phyloP scores from a whole-genome alignment of 2,888 invertebrate species.

The Morpho achilles region DNA sequence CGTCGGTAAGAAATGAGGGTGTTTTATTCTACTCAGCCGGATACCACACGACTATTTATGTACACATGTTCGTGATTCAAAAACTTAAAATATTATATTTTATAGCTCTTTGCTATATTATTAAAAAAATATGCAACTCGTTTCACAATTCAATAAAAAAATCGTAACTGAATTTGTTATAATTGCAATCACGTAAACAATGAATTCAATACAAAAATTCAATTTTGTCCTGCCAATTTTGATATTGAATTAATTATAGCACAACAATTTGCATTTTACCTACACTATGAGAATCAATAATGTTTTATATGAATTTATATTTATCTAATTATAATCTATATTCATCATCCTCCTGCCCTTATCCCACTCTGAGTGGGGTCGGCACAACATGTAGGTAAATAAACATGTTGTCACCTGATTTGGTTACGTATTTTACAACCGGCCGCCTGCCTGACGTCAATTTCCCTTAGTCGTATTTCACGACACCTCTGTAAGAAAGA shows the following conservation, averaged over 20 bases:
- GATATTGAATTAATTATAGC: slow-evolving; percentile 22
- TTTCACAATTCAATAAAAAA: slow-evolving; percentile 13
- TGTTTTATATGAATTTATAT: slow-evolving; percentile 1
- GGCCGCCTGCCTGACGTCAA: too few relatives aligned
- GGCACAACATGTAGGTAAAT: too few relatives aligned
- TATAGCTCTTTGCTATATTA: slow-evolving; percentile 22
- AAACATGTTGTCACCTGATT: too few relatives aligned
- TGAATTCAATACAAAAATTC: slow-evolving; percentile 21
- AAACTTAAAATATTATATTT: slow-evolving; percentile 11
- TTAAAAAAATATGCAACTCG: slow-evolving; percentile 5
- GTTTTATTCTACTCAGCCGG: too few relatives aligned
- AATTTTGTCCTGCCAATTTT: slow-evolving; percentile 18
- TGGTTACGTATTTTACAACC: too few relatives aligned
- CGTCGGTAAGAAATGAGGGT: too few relatives aligned
- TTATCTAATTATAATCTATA: neutral
- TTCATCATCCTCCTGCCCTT: too few relatives aligned
- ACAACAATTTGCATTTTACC: slow-evolving; percentile 18
- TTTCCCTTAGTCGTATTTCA: too few relatives aligned
- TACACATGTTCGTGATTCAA: neutral
- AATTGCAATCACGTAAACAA: slow-evolving; percentile 27
- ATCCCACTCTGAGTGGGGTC: too few relatives aligned
- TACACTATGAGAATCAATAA: slow-evolving; percentile 9
- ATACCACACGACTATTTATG: too few relatives aligned
- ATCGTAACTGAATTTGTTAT: slow-evolving; percentile 20
- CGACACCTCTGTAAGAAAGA: too few relatives aligned